Evolutionary conservation across 2,797 vertebrate species (phyloP).

Genomic region (Aeoliscus strigatus): DNA sequence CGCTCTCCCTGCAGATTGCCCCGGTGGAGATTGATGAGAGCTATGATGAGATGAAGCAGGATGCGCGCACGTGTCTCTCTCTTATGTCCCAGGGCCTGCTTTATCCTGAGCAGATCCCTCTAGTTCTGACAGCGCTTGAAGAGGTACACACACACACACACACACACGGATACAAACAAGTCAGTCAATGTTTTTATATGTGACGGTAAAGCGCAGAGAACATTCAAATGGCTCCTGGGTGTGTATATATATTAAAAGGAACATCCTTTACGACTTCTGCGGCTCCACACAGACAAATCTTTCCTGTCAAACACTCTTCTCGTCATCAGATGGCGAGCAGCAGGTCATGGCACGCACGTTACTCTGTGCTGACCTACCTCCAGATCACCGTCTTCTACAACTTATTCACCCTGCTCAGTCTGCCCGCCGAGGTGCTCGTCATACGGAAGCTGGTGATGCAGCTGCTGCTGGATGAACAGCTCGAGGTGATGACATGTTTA

Average conservation of each 20-base stretch:
- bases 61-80: constrained; percentile 94
- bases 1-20: constrained; percentile 81
- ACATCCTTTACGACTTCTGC: neutral
- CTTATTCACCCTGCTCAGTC: constrained; percentile 90
- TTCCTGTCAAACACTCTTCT: neutral
- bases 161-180: constrained; percentile 13
- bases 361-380: constrained; percentile 92
- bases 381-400: constrained; percentile 99
- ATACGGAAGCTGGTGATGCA: constrained; percentile 84
- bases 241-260: too few relatives aligned
- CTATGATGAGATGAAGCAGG: constrained; percentile 98
- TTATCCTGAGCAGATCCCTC: constrained; percentile 93
- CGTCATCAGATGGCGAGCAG: constrained; percentile 81
- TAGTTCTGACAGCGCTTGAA: constrained; percentile 88
- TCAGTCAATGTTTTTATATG: neutral
- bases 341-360: constrained; percentile 94
- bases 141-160: constrained; percentile 72
- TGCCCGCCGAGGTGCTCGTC: constrained; percentile 79
- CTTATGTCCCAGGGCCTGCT: constrained; percentile 97
- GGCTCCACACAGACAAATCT: neutral
- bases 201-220: too few relatives aligned
- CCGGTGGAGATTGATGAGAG: constrained; percentile 96
- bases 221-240: too few relatives aligned
- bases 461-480: constrained; percentile 91
- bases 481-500: constrained; percentile 79